phyloP scores from a whole-genome alignment of 2,888 invertebrate genomes.

The Conops quadrifasciatus region DNA sequence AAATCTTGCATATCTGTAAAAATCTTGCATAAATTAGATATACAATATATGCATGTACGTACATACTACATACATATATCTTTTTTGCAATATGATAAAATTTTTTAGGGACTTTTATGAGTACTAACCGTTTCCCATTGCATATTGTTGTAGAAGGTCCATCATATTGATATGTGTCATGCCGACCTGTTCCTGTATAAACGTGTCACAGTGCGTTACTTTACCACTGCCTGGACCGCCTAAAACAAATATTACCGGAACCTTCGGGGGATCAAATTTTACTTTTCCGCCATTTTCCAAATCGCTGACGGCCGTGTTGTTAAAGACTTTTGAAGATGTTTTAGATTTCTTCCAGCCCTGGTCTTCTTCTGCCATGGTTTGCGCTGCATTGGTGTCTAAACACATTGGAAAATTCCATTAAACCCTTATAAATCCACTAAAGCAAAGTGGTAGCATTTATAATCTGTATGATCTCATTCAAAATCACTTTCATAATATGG shows the following conservation, averaged over 20 bases:
- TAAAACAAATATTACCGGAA: slow-evolving; percentile 88
- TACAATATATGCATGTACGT: slow-evolving; percentile 39
- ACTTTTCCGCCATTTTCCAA: slow-evolving; percentile 83
- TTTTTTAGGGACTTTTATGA: not conserved
- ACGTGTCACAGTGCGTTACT: slow-evolving; percentile 95
- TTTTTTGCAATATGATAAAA: too few relatives aligned
- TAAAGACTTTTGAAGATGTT: too few relatives aligned
- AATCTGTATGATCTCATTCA: too few relatives aligned
- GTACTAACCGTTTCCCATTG: slow-evolving; percentile 83
- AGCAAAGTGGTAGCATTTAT: too few relatives aligned
- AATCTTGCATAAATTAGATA: too few relatives aligned
- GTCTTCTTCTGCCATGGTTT: too few relatives aligned
- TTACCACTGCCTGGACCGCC: slow-evolving; percentile 97
- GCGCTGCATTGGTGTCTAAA: too few relatives aligned
- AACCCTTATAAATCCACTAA: too few relatives aligned
- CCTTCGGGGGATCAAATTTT: slow-evolving; percentile 85
- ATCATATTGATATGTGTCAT: slow-evolving; percentile 92
- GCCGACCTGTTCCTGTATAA: slow-evolving; percentile 86
- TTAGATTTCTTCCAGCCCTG: too few relatives aligned
- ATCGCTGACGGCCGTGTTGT: slow-evolving; percentile 72
- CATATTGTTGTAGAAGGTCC: slow-evolving; percentile 87
- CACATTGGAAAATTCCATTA: too few relatives aligned
- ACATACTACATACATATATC: too few relatives aligned
- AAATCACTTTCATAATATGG: too few relatives aligned
- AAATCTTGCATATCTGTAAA: slow-evolving; percentile 90